phyloP scores from a whole-genome alignment of 2,113 vertebrate species.

The Colinus virginianus region DNA sequence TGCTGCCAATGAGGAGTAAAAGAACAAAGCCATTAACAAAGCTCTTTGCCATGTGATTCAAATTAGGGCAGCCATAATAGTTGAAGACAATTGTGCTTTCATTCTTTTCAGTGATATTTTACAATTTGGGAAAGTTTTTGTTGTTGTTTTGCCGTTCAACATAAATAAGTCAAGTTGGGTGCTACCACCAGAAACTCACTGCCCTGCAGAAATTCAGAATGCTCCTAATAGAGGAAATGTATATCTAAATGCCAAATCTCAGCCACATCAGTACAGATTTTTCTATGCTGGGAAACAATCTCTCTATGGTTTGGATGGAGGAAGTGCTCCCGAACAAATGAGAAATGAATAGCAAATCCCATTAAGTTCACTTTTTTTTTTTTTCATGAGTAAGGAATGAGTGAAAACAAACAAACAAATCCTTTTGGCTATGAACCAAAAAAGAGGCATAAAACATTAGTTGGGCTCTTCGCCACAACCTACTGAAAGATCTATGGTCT shows the following conservation, averaged over 20 bases:
- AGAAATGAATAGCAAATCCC: constrained; percentile 26
- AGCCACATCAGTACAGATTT: constrained; percentile 19
- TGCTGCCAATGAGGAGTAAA: constrained; percentile 17
- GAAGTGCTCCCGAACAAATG: constrained; percentile 26
- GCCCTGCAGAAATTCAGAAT: constrained; percentile 10
- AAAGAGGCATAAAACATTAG: constrained; percentile 2
- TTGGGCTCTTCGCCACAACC: constrained; percentile 18
- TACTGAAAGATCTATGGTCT: not conserved
- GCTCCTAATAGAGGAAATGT: constrained; percentile 41
- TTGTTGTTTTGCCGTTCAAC: constrained; percentile 36
- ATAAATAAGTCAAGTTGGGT: constrained; percentile 34
- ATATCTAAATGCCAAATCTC: constrained; percentile 40
- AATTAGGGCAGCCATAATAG: constrained; percentile 31
- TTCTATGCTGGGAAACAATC: constrained; percentile 9
- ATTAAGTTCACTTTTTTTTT: not conserved
- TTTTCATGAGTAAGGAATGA: constrained; percentile 10
- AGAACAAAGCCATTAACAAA: constrained; percentile 44
- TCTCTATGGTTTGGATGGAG: constrained; percentile 26
- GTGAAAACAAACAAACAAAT: constrained; percentile 41
- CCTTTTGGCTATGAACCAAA: constrained; percentile 10
- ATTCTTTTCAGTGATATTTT: constrained; percentile 53
- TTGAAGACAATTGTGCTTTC: constrained; percentile 24
- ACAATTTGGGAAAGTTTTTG: constrained; percentile 35
- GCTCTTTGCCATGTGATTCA: constrained; percentile 47
- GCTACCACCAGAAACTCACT: constrained; percentile 37